Evolutionary conservation across 2,888 invertebrate genomes (phyloP), one percentile per base, ranked within the genome.

Genomic region (Amblyjoppa fuscipennis): DNA sequence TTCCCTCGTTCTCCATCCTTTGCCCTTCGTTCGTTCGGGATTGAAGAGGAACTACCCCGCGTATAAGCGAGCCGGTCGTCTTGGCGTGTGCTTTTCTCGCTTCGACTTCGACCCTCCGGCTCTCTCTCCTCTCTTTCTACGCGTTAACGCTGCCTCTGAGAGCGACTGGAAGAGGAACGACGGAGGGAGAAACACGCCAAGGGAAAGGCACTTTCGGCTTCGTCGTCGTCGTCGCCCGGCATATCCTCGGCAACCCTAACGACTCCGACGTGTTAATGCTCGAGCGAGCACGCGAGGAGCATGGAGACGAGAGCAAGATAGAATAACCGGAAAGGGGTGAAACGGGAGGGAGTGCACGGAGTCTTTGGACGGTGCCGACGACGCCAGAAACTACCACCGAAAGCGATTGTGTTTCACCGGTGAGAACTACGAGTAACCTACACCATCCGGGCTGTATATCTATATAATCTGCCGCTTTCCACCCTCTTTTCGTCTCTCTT

Each of bases 251-350:
- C 83, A 80, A 76, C 79, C 73, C 83, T 84, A 83, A 87, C 83
- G 84, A 85, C 81, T 83, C 45, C 83, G 81, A 87, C 86, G 89
- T 80, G 88, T 89, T 86, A 87, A 87, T 82, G 88, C 87, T 84
- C 75, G 81, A 79, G 56, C 71, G 88, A 83, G 83, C 86, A 77
- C 82, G 79, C 83, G 79, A 82, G 73, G 59, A 82, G 79, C 69
- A 81, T 78, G 11, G 74, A 51, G 56, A 79, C 80, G 41, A 77
- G 41, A 64, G 53, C 69, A 66, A 74, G 84, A 70, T 31, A 71
- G 73, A 70, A 68, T 25, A 56, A 76, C 61, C 69, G 31, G 31
- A 69, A 69, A 70, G 66, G 85, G 73, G 77, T 79, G 86, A 85
- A 81, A 68, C 56, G 73, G 83, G 79, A 82, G 53, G 66, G 79